Conservation (phyloP, 2,113 vertebrate species). For the Rhynchopsitta pachyrhyncha region DNA sequence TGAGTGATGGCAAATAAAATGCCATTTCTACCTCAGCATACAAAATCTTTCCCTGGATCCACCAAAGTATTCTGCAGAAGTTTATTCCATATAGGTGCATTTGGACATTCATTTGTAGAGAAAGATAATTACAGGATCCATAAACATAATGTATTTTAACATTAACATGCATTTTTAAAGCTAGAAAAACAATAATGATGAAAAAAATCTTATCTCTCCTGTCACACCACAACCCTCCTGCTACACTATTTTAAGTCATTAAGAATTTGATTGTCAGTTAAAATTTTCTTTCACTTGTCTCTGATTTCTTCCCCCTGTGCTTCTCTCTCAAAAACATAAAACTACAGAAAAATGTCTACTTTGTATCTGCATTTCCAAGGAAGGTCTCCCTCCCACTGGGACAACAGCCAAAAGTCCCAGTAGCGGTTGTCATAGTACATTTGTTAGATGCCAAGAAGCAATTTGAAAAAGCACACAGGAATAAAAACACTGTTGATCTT, state of each 20-base stretch:
- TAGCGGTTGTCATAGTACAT: background rate
- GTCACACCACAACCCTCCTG: background rate
- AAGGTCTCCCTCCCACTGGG: background rate
- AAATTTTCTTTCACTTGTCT: background rate
- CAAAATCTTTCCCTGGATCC: background rate
- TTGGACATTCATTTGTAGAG: background rate
- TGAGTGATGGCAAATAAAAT: background rate
- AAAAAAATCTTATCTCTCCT: background rate
- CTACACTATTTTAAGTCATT: background rate
- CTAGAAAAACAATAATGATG: background rate
- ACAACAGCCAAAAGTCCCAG: background rate
- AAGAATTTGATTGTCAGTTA: background rate
- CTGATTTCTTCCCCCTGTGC: background rate
- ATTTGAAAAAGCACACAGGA: background rate
- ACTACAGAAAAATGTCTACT: background rate
- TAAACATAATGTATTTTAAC: background rate
- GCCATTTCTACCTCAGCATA: background rate
- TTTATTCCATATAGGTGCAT: background rate
- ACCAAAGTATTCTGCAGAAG: background rate
- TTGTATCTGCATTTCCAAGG: background rate
- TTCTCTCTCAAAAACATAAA: background rate
- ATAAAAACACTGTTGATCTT: background rate
- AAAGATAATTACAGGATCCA: background rate
- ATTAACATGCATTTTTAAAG: background rate
- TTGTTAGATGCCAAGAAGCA: background rate